phyloP scores from a whole-genome alignment of 2,797 vertebrate species.

The Hafferia zeledoni region DNA sequence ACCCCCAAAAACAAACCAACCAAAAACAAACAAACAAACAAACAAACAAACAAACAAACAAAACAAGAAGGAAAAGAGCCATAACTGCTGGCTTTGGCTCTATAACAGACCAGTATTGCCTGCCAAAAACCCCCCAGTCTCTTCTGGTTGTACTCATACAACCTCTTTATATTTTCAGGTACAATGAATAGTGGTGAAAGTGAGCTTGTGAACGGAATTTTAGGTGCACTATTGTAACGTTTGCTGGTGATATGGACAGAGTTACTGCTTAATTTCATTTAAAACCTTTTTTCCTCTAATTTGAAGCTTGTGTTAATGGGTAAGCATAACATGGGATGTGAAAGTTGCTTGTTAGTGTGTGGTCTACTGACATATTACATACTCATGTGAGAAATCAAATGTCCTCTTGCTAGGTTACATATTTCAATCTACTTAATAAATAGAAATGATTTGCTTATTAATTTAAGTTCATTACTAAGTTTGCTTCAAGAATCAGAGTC shows the following conservation, averaged over 20 bases:
- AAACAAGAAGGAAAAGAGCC: not conserved
- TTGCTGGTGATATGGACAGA: not conserved
- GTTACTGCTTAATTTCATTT: not conserved
- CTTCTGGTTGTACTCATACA: not conserved
- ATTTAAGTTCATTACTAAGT: not conserved
- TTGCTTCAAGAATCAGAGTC: not conserved
- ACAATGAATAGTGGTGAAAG: not conserved
- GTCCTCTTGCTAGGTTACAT: not conserved
- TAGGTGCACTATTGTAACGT: not conserved
- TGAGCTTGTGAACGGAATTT: not conserved
- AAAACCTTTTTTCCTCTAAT: not conserved
- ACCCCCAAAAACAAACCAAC: no score
- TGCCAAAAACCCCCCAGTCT: not conserved
- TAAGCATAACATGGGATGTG: not conserved
- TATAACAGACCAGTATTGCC: not conserved
- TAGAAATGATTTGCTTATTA: not conserved
- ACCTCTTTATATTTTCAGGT: not conserved
- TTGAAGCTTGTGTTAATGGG: not conserved
- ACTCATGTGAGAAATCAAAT: not conserved
- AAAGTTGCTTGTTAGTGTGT: not conserved
- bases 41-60: not conserved
- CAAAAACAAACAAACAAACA: not conserved
- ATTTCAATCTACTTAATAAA: not conserved
- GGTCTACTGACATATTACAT: not conserved
- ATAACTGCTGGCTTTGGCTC: accelerated